phyloP scores from a whole-genome alignment of 2,113 vertebrate genomes.

The Rafetus swinhoei region DNA sequence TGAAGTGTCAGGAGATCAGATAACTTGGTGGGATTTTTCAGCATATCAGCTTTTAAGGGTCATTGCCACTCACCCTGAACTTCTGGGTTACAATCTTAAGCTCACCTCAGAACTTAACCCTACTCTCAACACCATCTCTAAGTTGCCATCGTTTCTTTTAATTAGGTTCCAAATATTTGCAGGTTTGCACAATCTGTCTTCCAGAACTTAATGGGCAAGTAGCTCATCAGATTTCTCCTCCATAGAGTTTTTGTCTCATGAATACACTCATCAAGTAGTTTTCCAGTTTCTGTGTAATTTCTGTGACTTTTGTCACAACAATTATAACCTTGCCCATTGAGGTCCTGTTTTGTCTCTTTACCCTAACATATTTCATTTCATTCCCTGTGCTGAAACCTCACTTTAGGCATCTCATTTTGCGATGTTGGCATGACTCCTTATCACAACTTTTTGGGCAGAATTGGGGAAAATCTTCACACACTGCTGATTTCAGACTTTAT shows the following conservation, averaged over 20 bases:
- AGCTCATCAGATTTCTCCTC: neutral
- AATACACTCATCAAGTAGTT: neutral
- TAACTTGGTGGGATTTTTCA: neutral
- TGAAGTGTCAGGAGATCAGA: neutral
- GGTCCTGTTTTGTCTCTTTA: neutral
- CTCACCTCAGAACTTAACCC: neutral
- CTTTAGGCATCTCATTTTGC: neutral
- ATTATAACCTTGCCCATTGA: neutral
- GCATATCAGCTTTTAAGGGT: neutral
- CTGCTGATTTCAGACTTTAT: neutral
- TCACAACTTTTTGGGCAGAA: neutral
- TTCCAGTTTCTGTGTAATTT: neutral
- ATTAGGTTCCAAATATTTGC: no score
- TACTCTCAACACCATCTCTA: no score
- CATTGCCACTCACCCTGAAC: neutral
- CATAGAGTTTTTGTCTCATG: neutral
- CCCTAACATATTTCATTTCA: neutral
- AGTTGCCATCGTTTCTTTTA: no score
- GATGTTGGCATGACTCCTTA: neutral
- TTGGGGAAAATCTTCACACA: neutral
- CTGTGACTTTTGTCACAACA: neutral
- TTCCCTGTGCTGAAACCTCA: neutral
- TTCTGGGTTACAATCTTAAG: neutral
- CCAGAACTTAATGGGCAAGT: no score
- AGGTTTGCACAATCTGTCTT: no score